phyloP scores from a whole-genome alignment of 1,140 invertebrate species.

The Pseudobourletiella spinata region DNA sequence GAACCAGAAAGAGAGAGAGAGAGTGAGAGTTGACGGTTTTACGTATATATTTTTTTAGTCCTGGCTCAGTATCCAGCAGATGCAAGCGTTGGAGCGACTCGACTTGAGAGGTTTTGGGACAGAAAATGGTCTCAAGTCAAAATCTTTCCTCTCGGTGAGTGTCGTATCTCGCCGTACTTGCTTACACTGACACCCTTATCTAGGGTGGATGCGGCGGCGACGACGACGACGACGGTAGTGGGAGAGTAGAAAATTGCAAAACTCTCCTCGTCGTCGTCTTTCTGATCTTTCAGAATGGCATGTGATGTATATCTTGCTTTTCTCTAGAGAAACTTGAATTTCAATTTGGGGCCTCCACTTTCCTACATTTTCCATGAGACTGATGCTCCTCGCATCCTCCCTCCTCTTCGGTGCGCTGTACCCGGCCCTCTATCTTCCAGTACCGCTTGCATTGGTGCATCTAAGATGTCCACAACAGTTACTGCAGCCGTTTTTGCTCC shows the following conservation, averaged over 20 bases:
- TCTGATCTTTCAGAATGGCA: constrained; percentile 26
- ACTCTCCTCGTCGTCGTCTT: constrained; percentile 12
- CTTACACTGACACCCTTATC: background rate
- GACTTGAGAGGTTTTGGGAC: background rate
- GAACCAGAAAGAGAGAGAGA: constrained; percentile 8
- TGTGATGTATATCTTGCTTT: constrained; percentile 27
- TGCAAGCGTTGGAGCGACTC: background rate
- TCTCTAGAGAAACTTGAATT: constrained; percentile 32
- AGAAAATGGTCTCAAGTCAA: background rate
- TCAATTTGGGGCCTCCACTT: constrained; percentile 26
- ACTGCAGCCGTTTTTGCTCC: too few relatives aligned
- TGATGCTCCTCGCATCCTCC: constrained; percentile 12
- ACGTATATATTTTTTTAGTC: too few relatives aligned
- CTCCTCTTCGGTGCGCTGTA: constrained; percentile 1
- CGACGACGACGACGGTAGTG: too few relatives aligned
- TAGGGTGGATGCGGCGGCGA: too few relatives aligned
- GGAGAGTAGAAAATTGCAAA: constrained; percentile 18
- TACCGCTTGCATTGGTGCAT: too few relatives aligned
- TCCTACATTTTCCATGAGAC: constrained; percentile 28
- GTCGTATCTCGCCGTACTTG: background rate
- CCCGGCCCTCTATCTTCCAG: too few relatives aligned
- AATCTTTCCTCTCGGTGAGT: too few relatives aligned
- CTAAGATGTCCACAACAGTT: too few relatives aligned
- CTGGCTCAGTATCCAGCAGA: too few relatives aligned
- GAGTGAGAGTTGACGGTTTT: too few relatives aligned